Evolutionary conservation across 1,140 invertebrate genomes (phyloP), one percentile per base, ranked within the genome.

Genomic region (Drosophila navojoa): DNA sequence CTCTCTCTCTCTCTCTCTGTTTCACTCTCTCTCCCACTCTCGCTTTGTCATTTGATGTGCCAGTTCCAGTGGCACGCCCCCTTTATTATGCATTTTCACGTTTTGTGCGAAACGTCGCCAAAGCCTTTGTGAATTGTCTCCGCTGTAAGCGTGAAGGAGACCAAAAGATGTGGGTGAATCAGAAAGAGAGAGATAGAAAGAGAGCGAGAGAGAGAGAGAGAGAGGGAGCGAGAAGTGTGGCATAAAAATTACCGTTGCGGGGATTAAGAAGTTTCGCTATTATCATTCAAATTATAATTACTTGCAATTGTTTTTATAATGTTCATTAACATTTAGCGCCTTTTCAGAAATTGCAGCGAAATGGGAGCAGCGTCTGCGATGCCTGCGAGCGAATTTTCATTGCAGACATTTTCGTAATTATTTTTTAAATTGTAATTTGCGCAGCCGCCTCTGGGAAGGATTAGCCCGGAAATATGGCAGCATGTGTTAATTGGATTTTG

Each of bases 281-380:
- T 87, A 87, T 89, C 84, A 87, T 87, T 89, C 84, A 87, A 87
- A 87, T 87, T 87, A 87, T 87, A 87, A 87, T 87, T 87, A 87
- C 84, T 89, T 76, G 84, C 84, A 87, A 87, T 87, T 87, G 84
- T 87, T 87, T 87, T 87, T 79, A 74, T 89, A 87, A 87, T 87
- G 84, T 89, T 87, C 84, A 87, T 87, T 87, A 87, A 84, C 82
- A 84, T 87, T 87, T 87, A 87, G 84, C 84, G 84, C 77, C 84
- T 87, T 38, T 45, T 84, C 74, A 67, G 79, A 75, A 87, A 79
- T 76, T 79, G 73, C 76, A 76, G 42, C 32, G 53, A 63, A 70
- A 70, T 64, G 61, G 25, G 44, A 57, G 54, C 59, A 49, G 59
- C 44, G 60, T 25, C 27, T 38, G 58, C 3, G 5, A 40, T 67